phyloP scores from a whole-genome alignment of 2,113 vertebrate genomes.

The Lamprotornis superbus region DNA sequence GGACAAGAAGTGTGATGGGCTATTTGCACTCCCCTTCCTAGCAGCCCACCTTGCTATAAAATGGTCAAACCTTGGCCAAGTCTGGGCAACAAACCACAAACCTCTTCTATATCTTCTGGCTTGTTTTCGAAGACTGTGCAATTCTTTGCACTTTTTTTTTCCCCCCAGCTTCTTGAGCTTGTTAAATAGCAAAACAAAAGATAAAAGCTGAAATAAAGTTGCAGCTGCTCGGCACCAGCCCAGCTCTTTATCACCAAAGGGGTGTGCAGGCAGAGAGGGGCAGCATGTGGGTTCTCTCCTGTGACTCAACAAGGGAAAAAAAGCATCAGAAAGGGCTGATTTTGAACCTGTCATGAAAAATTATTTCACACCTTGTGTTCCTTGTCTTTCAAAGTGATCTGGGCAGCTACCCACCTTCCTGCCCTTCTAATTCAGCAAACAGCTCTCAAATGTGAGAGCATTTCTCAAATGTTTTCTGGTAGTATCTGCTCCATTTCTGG shows the following conservation, averaged over 20 bases:
- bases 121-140: background rate
- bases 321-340: background rate
- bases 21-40: background rate
- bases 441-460: background rate
- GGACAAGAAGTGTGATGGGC: background rate
- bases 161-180: background rate
- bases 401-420: background rate
- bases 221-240: background rate
- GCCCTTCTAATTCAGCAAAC: background rate
- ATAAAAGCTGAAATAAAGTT: conserved; percentile 4
- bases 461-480: background rate
- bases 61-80: background rate
- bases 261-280: background rate
- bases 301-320: background rate
- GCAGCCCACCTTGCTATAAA: background rate
- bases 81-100: background rate
- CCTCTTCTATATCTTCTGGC: background rate
- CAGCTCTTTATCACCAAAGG: background rate
- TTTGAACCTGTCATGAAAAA: background rate
- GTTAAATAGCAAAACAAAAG: conserved; percentile 25
- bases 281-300: background rate
- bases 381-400: background rate
- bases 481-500: background rate
- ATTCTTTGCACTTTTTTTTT: background rate
- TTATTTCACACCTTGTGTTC: background rate